phyloP scores from a whole-genome alignment of 2,113 vertebrate species.

The Nibea albiflora region DNA sequence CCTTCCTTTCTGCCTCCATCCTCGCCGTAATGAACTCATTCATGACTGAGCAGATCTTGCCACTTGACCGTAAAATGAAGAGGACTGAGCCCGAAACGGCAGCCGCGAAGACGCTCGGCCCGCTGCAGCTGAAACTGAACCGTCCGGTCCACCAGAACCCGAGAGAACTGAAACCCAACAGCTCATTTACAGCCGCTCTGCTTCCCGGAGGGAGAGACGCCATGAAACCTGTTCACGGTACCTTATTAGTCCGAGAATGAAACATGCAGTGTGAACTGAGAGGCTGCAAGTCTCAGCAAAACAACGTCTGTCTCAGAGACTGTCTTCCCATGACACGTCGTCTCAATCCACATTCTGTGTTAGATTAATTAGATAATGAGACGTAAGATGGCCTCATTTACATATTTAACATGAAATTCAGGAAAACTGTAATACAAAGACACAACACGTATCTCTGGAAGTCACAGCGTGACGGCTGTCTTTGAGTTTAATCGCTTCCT shows the following conservation, averaged over 20 bases:
- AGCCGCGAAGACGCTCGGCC: background rate
- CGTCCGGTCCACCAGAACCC: background rate
- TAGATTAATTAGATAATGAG: too few relatives aligned
- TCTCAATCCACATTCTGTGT: too few relatives aligned
- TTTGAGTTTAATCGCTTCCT: too few relatives aligned
- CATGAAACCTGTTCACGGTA: background rate
- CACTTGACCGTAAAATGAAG: slow-evolving; percentile 2
- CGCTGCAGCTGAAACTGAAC: background rate
- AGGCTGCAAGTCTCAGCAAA: background rate
- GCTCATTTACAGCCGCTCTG: background rate
- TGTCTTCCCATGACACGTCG: too few relatives aligned
- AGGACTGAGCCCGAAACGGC: slow-evolving; percentile 11
- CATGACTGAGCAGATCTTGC: slow-evolving; percentile 59
- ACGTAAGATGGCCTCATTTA: too few relatives aligned
- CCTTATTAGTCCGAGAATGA: background rate
- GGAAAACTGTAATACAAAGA: too few relatives aligned
- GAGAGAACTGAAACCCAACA: background rate
- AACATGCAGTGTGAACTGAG: background rate
- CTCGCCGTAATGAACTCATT: slow-evolving; percentile 52
- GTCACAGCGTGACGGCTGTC: too few relatives aligned
- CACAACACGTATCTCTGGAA: too few relatives aligned
- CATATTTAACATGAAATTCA: too few relatives aligned
- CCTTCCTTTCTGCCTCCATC: slow-evolving; percentile 31
- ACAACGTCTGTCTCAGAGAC: too few relatives aligned
- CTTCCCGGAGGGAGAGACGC: background rate